A percentile compares a stretch with the other conserved stretches of the same genome.
These are phyloP conservation scores for Cinclus cinclus DNA, from an alignment of 2,113 vertebrate species.

Conservation along the genomic window DNA sequence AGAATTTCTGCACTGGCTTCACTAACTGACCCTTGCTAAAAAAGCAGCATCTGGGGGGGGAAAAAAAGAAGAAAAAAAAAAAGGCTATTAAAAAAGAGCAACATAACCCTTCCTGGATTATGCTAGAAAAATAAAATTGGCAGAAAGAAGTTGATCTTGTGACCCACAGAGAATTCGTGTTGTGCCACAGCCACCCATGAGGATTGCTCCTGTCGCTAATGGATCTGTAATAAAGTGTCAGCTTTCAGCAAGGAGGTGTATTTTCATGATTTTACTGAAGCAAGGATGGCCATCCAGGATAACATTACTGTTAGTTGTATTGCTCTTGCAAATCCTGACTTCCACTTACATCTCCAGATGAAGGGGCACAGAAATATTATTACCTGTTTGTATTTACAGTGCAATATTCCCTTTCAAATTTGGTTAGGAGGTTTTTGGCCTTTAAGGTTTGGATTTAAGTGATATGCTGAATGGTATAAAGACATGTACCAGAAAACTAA, in stretches of 20 bases:
- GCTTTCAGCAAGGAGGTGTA: neutral
- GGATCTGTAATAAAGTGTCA: neutral
- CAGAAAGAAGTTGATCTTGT: neutral
- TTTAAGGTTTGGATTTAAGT: neutral
- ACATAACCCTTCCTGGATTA: neutral
- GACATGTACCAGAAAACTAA: neutral
- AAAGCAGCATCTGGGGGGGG: neutral
- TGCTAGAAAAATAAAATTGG: neutral
- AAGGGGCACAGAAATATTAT: neutral
- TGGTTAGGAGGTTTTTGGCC: neutral
- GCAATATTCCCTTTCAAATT: neutral
- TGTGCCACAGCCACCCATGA: rapidly evolving
- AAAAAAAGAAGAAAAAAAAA: neutral
- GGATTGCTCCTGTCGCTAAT: neutral
- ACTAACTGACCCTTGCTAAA: neutral
- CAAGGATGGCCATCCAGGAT: neutral
- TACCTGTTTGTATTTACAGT: neutral
- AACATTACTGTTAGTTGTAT: neutral
- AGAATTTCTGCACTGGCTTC: neutral
- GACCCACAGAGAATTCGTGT: neutral
- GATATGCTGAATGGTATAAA: neutral
- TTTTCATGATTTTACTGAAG: neutral
- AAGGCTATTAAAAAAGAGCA: neutral
- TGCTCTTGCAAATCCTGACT: neutral
- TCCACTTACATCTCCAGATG: neutral